Evolutionary conservation across 2,113 vertebrate genomes (phyloP).

Genomic region (Notarius lentiginosus): DNA sequence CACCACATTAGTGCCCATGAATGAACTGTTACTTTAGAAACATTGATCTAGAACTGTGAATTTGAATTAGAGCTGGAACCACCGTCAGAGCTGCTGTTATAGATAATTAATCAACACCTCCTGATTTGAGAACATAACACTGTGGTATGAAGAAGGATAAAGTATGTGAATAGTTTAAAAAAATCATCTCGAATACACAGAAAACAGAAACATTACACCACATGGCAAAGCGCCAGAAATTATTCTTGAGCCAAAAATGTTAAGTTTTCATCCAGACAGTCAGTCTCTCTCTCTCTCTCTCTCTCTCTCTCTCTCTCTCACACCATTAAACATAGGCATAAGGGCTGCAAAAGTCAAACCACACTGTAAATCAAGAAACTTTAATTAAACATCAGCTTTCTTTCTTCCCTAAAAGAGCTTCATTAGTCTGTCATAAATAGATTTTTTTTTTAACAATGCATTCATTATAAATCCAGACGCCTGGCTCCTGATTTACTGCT

Average conservation of each 20-base stretch:
- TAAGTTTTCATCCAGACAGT: not conserved
- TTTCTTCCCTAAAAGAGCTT: not conserved
- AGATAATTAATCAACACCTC: slow-evolving; percentile 2
- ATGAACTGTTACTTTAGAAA: not conserved
- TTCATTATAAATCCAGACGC: not conserved
- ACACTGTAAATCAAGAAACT: slow-evolving; percentile 21
- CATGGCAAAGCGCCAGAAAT: not conserved
- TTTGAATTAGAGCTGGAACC: not conserved
- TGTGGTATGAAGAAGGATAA: not conserved
- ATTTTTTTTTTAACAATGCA: not conserved
- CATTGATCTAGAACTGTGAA: not conserved
- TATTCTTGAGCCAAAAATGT: not conserved
- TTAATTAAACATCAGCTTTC: slow-evolving; percentile 23
- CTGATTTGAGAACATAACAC: not conserved
- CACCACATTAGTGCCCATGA: not conserved
- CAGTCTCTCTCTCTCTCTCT: not conserved
- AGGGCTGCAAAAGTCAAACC: slow-evolving; percentile 8
- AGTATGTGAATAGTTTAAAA: not conserved
- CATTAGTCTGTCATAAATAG: slow-evolving; percentile 16
- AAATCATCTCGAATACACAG: not conserved
- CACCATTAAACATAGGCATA: not conserved
- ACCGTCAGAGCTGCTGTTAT: not conserved
- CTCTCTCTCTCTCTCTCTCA: not conserved
- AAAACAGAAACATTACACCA: not conserved
- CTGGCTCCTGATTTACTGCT: slow-evolving; percentile 2